Evolutionary conservation across 2,113 vertebrate genomes (phyloP), one percentile per base, ranked within the genome.

Genomic region (Paradisaea rubra): DNA sequence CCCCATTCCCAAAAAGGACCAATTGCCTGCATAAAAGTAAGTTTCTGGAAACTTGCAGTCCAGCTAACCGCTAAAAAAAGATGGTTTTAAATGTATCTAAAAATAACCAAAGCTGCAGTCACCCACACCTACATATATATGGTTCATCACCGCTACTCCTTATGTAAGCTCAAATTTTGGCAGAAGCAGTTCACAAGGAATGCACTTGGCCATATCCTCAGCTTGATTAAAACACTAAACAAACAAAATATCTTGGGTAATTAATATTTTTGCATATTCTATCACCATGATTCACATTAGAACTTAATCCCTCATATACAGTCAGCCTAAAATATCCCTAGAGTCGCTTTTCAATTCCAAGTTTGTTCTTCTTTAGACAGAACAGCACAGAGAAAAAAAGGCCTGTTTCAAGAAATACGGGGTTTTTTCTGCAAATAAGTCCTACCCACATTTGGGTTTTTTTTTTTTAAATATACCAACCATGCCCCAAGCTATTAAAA

Each of bases 81-180:
- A 61, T 54, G 33, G 5, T 90, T 88, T 77, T 24, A 65, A 80
- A 42, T 14, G 11, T 53, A 53, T 7, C 79, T 77, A 81, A 90
- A 88, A 91, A 89, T 72, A 94, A 37, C 44, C 45, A 22, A 72
- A 89, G 37, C 56, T 41, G 60, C 60, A 81, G 81, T 59, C 81
- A 89, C 59, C 77, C 59, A 56, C 92, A 89, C 88, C 89, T 86
- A 89, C 74, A 65, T 18, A 18, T 74, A 54, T 2, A 64, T 1
- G 3, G 31, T 89, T 91, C 66, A 85, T 41, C 85, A 86, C 15
- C 2, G 4, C 35, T 71, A 12, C 24, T 44, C n/a, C 54, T 96
- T 94, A 95, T 18, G 31, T 49, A 95, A 96, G 45, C 41, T 61
- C 31, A 54, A 37, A 88, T 91, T 89, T 82, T 88, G 79, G 44